Conservation (phyloP, 2,888 invertebrate genomes). For the Ophion costatus region DNA sequence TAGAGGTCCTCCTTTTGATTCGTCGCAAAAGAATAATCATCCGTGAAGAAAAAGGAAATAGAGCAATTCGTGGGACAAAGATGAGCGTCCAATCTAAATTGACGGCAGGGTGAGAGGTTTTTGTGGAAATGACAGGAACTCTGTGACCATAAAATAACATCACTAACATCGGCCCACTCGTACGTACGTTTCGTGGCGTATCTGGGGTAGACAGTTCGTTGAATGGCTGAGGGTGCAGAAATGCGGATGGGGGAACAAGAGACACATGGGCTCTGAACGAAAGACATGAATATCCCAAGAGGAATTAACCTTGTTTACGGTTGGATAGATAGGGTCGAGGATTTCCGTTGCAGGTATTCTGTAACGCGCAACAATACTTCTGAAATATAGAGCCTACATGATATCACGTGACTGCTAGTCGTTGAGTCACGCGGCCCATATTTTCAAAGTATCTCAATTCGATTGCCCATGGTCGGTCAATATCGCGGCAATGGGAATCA, state of each 20-base stretch:
- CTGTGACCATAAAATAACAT: slow-evolving; percentile 46
- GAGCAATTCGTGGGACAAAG: slow-evolving; percentile 3
- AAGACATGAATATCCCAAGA: slow-evolving; percentile 65
- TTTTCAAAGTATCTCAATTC: not conserved
- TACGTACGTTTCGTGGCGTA: slow-evolving; percentile 32
- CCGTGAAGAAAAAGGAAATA: slow-evolving; percentile 5
- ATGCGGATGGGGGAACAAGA: slow-evolving; percentile 32
- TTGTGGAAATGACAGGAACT: slow-evolving; percentile 54
- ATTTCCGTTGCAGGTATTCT: slow-evolving; percentile 68
- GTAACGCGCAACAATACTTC: slow-evolving; percentile 36
- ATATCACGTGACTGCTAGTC: not conserved
- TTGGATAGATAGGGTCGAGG: slow-evolving; percentile 65
- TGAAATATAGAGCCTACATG: not conserved
- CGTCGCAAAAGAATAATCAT: not conserved
- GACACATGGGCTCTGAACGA: slow-evolving; percentile 40
- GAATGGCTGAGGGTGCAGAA: slow-evolving; percentile 57
- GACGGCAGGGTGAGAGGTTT: slow-evolving; percentile 14
- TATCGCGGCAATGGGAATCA: not conserved
- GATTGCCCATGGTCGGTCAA: not conserved
- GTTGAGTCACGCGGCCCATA: not conserved
- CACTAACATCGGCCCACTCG: slow-evolving; percentile 11
- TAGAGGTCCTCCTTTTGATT: not conserved
- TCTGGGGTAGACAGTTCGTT: slow-evolving; percentile 63
- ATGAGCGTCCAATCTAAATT: slow-evolving; percentile 37
- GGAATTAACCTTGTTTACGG: slow-evolving; percentile 70